A percentile compares a stretch with the other conserved stretches of the same genome.
These are phyloP conservation scores for Silurus asotus DNA, from an alignment of 2,113 vertebrate genomes.

Conservation along the genomic window DNA sequence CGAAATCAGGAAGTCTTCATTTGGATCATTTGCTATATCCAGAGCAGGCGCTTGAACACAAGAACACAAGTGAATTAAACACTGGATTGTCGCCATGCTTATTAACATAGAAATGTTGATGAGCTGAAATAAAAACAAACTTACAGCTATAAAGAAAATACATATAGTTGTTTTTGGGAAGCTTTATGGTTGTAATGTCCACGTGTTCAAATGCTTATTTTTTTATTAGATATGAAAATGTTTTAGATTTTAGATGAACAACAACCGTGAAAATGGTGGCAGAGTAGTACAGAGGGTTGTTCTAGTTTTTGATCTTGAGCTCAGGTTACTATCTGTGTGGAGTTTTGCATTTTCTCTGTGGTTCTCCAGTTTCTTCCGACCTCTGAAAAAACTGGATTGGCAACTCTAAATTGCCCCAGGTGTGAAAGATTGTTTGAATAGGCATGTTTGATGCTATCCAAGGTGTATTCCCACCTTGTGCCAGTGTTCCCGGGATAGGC, in stretches of 20 bases:
- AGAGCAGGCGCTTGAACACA: neutral
- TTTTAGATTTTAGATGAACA: neutral
- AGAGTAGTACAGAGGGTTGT: neutral
- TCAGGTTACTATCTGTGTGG: neutral
- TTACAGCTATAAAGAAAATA: neutral
- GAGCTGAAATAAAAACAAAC: neutral
- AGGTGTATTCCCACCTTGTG: neutral
- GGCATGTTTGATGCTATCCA: neutral
- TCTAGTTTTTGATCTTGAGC: neutral
- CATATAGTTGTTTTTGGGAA: neutral
- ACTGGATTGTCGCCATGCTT: neutral
- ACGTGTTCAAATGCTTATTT: neutral
- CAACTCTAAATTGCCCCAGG: neutral
- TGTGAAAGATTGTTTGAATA: neutral
- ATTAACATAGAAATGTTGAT: constrained; percentile 5
- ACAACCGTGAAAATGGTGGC: neutral
- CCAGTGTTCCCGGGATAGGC: neutral
- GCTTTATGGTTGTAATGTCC: neutral
- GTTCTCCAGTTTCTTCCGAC: neutral
- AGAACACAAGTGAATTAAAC: neutral
- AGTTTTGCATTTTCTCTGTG: neutral
- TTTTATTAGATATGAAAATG: neutral
- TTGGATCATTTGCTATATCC: neutral
- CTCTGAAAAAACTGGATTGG: neutral
- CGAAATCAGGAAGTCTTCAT: constrained; percentile 5